Base-by-base conservation (phyloP, 2,113 vertebrate species). In the Tragulus kanchil region DNA sequence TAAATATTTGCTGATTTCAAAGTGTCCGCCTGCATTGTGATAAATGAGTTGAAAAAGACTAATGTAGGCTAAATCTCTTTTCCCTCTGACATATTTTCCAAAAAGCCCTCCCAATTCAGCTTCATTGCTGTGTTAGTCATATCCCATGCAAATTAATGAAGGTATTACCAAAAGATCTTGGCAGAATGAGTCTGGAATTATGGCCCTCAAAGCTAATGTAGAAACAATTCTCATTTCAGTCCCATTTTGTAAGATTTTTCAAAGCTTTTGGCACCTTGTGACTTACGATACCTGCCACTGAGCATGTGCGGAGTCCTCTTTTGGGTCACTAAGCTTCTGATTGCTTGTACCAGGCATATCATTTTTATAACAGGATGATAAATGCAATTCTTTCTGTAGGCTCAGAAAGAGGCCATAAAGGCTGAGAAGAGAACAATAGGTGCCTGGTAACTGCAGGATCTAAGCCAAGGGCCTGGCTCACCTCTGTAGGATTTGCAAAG, bases 381-480 rank as follows among this genome's bases (percentile, higher is more conserved):
- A 94, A 89, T 94, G 25, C 17, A 93, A 50, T 95, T 93, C 42
- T 75, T 97, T 21, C 25, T 71, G 4, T 90, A 89, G 56, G 50
- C 58, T 94, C 93, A 84, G 42, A 97, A 86, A 79, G 56, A 95
- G 61, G 61, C 19, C 95, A 96, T 67, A 90, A 89, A 96, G 48
- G 42, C 71, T 94, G 16, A 95, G 21, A 86, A 79, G 83, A 94
- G 94, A 97, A 94, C 28, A 97, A 94, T 85, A 93, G 94, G 96
- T 98, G 93, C 94, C 82, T 95, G 65, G 96, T 96, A 93, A 98
- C 95, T 83, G 94, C 56, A 54, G 0, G 45, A 21, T 95, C 45
- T 79, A 96, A 90, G 52, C 64, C 65, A 88, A 89, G 65, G 89
- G 28, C n/a, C 82, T 90, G 85, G 64, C 86, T 96, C 64, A 88